Evolutionary conservation across 2,113 vertebrate species (phyloP).

Genomic region (Lepisosteus oculatus): DNA sequence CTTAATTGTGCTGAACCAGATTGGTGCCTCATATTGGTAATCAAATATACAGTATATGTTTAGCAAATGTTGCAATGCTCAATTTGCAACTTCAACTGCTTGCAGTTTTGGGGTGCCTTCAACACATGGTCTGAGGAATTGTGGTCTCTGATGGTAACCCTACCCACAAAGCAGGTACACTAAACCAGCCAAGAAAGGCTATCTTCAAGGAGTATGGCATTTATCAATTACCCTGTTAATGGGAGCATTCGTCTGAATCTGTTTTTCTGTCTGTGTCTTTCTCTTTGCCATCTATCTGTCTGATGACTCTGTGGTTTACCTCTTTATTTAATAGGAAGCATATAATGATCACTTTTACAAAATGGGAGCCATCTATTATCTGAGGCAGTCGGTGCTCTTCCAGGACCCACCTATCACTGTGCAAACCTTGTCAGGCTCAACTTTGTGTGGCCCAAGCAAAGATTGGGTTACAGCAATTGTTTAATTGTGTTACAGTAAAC

Average conservation of each 20-base stretch:
- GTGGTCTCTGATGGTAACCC: too few relatives aligned
- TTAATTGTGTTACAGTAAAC: neutral
- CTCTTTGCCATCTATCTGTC: neutral
- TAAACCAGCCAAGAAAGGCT: too few relatives aligned
- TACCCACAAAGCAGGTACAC: too few relatives aligned
- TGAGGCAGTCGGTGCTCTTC: neutral
- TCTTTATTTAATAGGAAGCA: conserved; percentile 8
- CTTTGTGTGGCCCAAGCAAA: neutral
- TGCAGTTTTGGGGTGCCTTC: too few relatives aligned
- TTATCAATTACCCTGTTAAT: neutral
- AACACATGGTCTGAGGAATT: too few relatives aligned
- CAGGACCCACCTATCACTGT: neutral
- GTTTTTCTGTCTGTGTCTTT: neutral
- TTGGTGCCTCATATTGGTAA: too few relatives aligned
- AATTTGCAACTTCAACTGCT: too few relatives aligned
- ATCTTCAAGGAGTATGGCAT: too few relatives aligned
- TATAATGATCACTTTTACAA: neutral
- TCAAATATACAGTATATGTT: too few relatives aligned
- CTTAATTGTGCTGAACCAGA: too few relatives aligned
- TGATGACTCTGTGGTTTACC: neutral
- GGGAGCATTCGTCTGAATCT: conserved; percentile 2
- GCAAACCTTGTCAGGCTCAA: neutral
- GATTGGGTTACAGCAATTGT: neutral
- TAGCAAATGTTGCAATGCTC: too few relatives aligned
- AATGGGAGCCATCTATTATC: neutral